Base-by-base conservation (phyloP, 2,888 invertebrate genomes). In the Drosophila acutilabella region DNA sequence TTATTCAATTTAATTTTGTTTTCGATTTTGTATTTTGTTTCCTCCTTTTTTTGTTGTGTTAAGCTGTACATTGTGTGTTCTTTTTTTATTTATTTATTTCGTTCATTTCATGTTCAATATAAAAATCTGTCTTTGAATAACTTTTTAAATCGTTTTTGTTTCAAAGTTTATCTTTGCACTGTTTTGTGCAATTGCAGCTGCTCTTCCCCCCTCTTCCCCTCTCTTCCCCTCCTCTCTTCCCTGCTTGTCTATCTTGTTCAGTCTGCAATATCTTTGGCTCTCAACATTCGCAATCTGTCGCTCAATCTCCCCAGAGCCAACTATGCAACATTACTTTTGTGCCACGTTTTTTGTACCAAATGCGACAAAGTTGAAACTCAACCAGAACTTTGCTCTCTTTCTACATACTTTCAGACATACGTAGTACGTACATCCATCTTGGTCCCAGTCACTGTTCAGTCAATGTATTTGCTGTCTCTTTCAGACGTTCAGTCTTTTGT, bases 111-210 rank as follows among this genome's bases (percentile, higher is more conserved):
- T 83, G 80, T 86, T 86, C 84, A 68, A 83, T 88, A 76, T 66
- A 64, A 64, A 77, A 86, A 86, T 83, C 71, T 69, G 69, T 80
- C 80, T 83, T 66, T 52, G 84, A 80, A 82, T 87, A 73, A 87
- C 87, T 82, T 82, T 82, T 80, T 69, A 82, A 82, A 82, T 88
- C 82, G 82, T 83, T 82, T 82, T 82, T 82, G 81, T 82, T 82
- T 68, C 66, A 83, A 82, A 82, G 67, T 86, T 86, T 82, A 60
- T 50, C 71, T 69, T 62, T 58, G 56, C 67, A 38, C 58, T 51
- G 56, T 60, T 78, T 60, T 44, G 23, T 52, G 73, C 64, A 66
- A 59, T 45, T 61, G 60, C 44, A 59, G 20, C n/a, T 52, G 26
- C 33, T 18, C 18, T 45, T 38, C 8, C 41, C 6, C 14, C 16